phyloP scores from a whole-genome alignment of 2,113 vertebrate genomes.

The Bombycilla garrulus region DNA sequence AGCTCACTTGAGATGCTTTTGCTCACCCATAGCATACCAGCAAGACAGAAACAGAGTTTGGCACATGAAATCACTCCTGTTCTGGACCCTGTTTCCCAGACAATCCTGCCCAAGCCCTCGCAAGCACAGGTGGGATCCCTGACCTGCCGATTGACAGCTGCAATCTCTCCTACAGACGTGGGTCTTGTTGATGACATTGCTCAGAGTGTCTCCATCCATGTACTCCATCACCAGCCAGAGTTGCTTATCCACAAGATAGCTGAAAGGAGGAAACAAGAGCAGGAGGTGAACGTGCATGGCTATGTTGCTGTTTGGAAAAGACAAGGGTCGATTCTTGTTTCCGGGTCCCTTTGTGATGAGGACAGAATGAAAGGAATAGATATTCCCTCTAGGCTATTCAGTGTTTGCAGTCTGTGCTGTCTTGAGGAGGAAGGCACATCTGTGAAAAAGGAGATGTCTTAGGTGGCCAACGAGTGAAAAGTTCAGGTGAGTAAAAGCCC shows the following conservation, averaged over 20 bases:
- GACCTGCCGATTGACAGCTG: not conserved
- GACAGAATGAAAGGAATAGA: not conserved
- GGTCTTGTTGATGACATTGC: not conserved
- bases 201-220: not conserved
- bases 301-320: not conserved
- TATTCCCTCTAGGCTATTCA: not conserved
- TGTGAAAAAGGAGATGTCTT: not conserved
- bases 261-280: conserved; percentile 55
- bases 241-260: conserved; percentile 77
- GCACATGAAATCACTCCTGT: not conserved
- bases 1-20: not conserved
- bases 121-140: not conserved
- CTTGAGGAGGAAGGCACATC: not conserved
- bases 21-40: not conserved
- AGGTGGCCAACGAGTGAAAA: not conserved
- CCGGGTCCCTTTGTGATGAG: not conserved
- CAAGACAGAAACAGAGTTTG: not conserved
- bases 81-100: not conserved
- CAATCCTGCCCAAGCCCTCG: not conserved
- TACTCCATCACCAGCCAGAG: not conserved
- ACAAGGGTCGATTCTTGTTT: not conserved
- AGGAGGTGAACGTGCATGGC: not conserved
- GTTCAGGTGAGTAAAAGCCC: not conserved
- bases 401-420: not conserved
- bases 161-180: not conserved